A percentile compares a stretch with the other conserved stretches of the same genome.
Conservation (phyloP, 2,113 vertebrate genomes). For the Osmerus mordax region DNA sequence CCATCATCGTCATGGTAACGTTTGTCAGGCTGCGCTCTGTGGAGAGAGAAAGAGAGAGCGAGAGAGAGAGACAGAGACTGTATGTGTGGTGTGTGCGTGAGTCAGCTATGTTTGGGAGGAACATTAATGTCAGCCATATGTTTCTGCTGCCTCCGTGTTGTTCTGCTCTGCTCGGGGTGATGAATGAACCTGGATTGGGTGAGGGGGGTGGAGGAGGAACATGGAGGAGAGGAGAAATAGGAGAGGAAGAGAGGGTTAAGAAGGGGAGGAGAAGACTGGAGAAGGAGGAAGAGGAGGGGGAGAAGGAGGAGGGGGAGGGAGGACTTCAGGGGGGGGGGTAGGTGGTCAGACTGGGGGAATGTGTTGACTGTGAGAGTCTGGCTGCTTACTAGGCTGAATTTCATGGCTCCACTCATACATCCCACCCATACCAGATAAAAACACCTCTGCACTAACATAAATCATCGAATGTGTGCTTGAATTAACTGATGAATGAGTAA, state of each 20-base stretch:
- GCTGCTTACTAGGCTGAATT: too few species aligned
- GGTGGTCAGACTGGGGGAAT: conserved; percentile 61
- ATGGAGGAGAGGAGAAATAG: not conserved
- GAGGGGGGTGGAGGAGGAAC: not conserved
- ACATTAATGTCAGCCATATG: too few species aligned
- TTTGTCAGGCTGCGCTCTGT: conserved; percentile 4
- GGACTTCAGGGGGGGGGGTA: not conserved
- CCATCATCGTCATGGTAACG: conserved; percentile 90
- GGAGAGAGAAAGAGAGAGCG: not conserved
- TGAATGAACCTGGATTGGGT: not conserved
- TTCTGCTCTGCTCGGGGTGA: too few species aligned
- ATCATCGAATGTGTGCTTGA: not conserved
- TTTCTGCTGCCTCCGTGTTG: too few species aligned
- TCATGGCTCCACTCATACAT: too few species aligned
- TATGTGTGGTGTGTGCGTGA: not conserved
- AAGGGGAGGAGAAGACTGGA: not conserved
- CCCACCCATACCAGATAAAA: too few species aligned
- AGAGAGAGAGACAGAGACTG: not conserved
- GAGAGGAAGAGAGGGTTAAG: not conserved
- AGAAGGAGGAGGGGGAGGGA: conserved; percentile 32
- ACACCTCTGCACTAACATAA: too few species aligned
- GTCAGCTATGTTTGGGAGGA: not conserved
- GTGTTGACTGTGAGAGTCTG: conserved; percentile 62
- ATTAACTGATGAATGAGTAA: not conserved
- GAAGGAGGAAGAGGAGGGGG: conserved; percentile 31